These are phyloP conservation scores for Murina feae DNA, from an alignment of 2,113 vertebrate genomes.

Conservation along the genomic window DNA sequence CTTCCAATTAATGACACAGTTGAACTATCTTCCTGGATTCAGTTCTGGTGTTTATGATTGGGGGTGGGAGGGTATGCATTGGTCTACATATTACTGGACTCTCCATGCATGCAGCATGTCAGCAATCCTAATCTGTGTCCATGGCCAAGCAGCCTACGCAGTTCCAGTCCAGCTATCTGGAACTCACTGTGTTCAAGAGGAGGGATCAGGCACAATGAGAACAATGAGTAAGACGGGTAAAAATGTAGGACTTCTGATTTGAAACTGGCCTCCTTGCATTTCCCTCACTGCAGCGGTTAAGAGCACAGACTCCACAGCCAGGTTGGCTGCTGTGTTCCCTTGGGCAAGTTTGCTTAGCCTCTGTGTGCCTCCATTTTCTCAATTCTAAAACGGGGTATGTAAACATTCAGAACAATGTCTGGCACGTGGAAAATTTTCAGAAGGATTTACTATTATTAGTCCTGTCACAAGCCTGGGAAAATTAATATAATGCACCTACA, in stretches of 20 bases:
- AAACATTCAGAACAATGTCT: neutral
- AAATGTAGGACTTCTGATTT: neutral
- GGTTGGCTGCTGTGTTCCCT: neutral
- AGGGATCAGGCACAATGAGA: neutral
- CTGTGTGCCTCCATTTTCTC: neutral
- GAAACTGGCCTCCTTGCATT: neutral
- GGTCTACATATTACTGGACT: neutral
- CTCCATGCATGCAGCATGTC: neutral
- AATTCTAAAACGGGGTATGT: neutral
- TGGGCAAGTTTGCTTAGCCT: neutral
- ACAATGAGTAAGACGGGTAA: neutral
- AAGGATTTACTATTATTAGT: neutral
- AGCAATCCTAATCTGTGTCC: neutral
- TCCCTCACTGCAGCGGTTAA: neutral
- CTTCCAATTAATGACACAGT: neutral
- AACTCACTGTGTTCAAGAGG: neutral
- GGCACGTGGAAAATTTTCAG: neutral
- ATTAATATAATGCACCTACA: neutral
- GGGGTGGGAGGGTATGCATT: accelerated
- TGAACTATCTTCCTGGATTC: neutral
- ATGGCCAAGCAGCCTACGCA: neutral
- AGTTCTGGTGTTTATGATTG: neutral
- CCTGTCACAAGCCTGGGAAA: neutral
- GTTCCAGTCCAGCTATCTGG: neutral
- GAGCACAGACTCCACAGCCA: neutral